Conservation (phyloP, 2,888 invertebrate genomes). For the Nebria brevicollis region DNA sequence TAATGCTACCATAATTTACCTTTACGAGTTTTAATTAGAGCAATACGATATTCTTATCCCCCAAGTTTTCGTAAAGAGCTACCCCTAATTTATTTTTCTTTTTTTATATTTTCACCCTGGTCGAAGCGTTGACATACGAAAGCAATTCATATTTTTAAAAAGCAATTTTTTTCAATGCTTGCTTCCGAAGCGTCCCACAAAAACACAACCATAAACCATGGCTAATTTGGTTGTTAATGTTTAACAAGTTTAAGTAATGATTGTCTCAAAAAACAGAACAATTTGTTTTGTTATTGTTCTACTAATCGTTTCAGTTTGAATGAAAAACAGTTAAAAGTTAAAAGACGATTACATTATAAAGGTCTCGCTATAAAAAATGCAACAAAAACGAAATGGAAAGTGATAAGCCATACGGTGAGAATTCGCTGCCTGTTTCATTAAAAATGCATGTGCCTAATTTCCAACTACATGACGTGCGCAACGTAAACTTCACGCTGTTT, state of each 20-base stretch:
- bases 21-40: constrained; percentile 18
- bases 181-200: not conserved
- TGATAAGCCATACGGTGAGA: not conserved
- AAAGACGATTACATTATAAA: not conserved
- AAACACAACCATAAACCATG: not conserved
- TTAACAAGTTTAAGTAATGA: not conserved
- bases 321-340: not conserved
- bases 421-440: not conserved
- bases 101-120: not conserved
- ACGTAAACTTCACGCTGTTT: not conserved
- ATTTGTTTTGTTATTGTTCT: not conserved
- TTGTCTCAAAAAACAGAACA: not conserved
- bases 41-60: constrained; percentile 13
- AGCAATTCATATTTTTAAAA: not conserved
- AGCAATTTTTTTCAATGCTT: not conserved
- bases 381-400: constrained; percentile 1
- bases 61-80: constrained; percentile 5
- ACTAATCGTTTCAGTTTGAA: not conserved
- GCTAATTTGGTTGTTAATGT: not conserved
- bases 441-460: not conserved
- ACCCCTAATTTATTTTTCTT: constrained; percentile 10
- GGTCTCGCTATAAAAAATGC: not conserved
- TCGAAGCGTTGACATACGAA: not conserved
- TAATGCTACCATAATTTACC: constrained; percentile 14
- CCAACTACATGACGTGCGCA: not conserved